phyloP scores from a whole-genome alignment of 2,888 invertebrate genomes.

The Plebejus melissa region DNA sequence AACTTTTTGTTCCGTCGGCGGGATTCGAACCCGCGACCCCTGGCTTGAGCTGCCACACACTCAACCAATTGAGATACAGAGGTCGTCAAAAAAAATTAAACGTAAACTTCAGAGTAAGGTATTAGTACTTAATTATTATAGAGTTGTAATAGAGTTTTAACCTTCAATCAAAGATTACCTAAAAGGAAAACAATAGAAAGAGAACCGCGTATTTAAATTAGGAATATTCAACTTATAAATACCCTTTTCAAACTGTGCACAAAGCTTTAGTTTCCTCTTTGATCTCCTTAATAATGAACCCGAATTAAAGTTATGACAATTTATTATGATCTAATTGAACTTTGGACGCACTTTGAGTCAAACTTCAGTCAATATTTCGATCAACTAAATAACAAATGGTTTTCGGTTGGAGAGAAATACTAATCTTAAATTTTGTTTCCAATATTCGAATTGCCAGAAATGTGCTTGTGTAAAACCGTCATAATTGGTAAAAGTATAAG shows the following conservation, averaged over 20 bases:
- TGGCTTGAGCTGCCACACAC: too few relatives aligned
- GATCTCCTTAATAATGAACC: conserved; percentile 3
- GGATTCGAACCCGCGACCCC: too few relatives aligned
- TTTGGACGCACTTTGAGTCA: background rate
- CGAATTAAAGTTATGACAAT: conserved; percentile 16
- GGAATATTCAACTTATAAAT: background rate
- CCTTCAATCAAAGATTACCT: background rate
- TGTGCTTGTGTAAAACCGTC: background rate
- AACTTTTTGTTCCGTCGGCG: too few relatives aligned
- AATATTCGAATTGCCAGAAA: background rate
- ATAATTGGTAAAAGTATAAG: background rate
- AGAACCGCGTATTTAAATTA: background rate
- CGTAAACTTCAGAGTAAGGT: background rate
- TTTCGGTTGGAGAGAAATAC: conserved; percentile 8
- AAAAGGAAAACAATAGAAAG: background rate
- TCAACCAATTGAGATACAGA: too few relatives aligned
- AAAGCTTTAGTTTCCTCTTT: conserved; percentile 11
- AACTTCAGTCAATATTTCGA: conserved; percentile 21
- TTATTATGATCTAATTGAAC: conserved; percentile 20
- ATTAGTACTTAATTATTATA: too few relatives aligned
- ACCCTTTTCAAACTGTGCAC: background rate
- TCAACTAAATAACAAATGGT: background rate
- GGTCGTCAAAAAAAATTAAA: background rate
- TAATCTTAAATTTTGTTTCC: background rate
- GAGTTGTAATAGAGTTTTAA: background rate